Evolutionary conservation across 2,888 invertebrate genomes (phyloP), one percentile per base, ranked within the genome.

Genomic region (Leptinotarsa haldemani): DNA sequence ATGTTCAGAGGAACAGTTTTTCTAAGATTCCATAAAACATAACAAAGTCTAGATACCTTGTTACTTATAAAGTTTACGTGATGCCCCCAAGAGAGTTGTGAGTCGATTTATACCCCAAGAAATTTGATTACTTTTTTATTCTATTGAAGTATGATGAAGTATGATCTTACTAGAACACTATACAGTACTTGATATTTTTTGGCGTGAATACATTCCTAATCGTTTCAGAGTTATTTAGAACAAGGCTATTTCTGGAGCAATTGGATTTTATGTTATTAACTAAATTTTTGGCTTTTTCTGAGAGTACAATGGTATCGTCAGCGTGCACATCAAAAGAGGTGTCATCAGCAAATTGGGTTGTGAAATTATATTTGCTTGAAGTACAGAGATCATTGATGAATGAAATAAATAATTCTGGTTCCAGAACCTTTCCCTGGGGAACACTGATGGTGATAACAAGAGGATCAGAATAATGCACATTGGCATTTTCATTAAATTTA

Each of bases 401-500:
- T 61, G 30, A 63, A 22, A 63, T 63, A 4, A 63, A 63, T 63
- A 63, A 61, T 61, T 5, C 30, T 4, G 30, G 63, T 22, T 18
- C 15, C 63, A 30, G 25, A 63, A 63, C 63, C 0, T 4, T 30
- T 2, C 4, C 18, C 47, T 47, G 47, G 18, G 47, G 18, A n/a
- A 65, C 64, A 22, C 46, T 20, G 64, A 5, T 65, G 64, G 40
- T 65, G 46, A 65, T 18, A n/a, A 40, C 46, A 65, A 15, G 46
- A 46, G 47, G 46, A 40, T 65, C 64, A 65, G 64, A 65, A 65
- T 65, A 65, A 7, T 65, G 7, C 64, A 40, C 46, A 46, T 65
- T 18, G 20, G 20, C n/a, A 53, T 53, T 53, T 18, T 7, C 20
- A 53, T 53, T 53, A 20, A 53, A 18, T 18, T 53, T 53, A 53